Evolutionary conservation across 2,113 vertebrate genomes (phyloP).

Genomic region (Aegotheles bennettii): DNA sequence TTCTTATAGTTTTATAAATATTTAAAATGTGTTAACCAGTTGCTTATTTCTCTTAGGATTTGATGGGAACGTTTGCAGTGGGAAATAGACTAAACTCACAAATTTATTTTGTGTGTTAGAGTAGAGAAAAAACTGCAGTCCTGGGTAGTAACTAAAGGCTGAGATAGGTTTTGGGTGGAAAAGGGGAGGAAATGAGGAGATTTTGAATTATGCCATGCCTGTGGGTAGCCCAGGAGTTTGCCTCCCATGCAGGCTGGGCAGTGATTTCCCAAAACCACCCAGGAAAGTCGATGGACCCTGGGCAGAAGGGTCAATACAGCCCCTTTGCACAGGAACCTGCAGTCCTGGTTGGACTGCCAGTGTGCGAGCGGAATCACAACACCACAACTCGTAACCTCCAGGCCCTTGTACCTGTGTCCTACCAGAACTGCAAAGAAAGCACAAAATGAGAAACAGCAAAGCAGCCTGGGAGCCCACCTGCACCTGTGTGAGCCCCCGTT

Average conservation of each 20-base stretch:
- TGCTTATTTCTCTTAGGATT: background rate
- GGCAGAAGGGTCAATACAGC: no score
- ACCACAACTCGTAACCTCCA: fast-evolving
- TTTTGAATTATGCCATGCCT: fast-evolving
- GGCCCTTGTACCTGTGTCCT: background rate
- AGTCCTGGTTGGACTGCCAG: fast-evolving
- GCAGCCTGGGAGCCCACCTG: background rate
- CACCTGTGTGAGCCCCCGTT: fast-evolving
- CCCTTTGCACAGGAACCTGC: fast-evolving
- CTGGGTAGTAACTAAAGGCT: background rate
- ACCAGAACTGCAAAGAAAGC: background rate
- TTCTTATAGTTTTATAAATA: conserved; percentile 38
- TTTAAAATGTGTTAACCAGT: conserved; percentile 33
- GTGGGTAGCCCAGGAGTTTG: background rate
- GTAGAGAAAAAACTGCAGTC: background rate
- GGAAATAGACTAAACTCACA: background rate
- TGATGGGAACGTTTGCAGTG: conserved; percentile 2
- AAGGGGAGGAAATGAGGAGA: background rate
- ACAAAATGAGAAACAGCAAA: fast-evolving
- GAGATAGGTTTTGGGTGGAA: background rate
- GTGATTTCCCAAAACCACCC: fast-evolving
- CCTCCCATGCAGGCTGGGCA: background rate
- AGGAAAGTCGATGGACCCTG: fast-evolving
- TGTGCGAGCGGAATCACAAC: background rate
- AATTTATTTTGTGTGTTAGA: background rate